These are phyloP conservation scores for Agapostemon virescens DNA, from an alignment of 2,888 invertebrate species.

Conservation along the genomic window DNA sequence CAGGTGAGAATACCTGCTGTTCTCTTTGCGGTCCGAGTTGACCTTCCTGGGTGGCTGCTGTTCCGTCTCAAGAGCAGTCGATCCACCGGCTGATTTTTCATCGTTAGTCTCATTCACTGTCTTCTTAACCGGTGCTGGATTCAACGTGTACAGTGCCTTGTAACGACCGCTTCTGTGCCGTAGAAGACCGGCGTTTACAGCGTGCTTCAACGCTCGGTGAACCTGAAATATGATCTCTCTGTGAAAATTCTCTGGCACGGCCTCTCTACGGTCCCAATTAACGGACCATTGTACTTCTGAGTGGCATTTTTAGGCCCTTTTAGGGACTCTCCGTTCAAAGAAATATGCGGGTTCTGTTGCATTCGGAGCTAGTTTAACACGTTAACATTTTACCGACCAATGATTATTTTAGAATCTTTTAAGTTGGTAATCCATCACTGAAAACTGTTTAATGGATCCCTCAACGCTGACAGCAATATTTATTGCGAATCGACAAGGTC, in stretches of 20 bases:
- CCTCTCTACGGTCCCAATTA: background rate
- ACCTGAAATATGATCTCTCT: slow-evolving; percentile 60
- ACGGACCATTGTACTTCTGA: background rate
- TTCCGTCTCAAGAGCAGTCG: background rate
- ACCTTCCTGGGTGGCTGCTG: background rate
- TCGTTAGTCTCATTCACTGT: slow-evolving; percentile 26
- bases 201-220: slow-evolving; percentile 72
- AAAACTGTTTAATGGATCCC: too few species aligned
- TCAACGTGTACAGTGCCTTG: slow-evolving; percentile 66
- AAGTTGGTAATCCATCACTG: too few species aligned
- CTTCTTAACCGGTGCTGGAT: slow-evolving; percentile 46
- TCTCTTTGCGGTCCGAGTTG: background rate
- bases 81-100: slow-evolving; percentile 22
- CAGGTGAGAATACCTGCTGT: slow-evolving; percentile 22
- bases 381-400: too few species aligned
- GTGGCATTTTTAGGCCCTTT: background rate
- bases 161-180: slow-evolving; percentile 72
- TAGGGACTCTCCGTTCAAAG: background rate
- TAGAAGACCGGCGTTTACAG: slow-evolving; percentile 71
- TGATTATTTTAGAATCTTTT: too few species aligned
- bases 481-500: too few species aligned
- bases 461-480: too few species aligned
- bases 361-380: too few species aligned
- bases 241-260: background rate
- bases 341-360: background rate